Conservation (phyloP, 2,797 vertebrate species). For the Momotus momota region DNA sequence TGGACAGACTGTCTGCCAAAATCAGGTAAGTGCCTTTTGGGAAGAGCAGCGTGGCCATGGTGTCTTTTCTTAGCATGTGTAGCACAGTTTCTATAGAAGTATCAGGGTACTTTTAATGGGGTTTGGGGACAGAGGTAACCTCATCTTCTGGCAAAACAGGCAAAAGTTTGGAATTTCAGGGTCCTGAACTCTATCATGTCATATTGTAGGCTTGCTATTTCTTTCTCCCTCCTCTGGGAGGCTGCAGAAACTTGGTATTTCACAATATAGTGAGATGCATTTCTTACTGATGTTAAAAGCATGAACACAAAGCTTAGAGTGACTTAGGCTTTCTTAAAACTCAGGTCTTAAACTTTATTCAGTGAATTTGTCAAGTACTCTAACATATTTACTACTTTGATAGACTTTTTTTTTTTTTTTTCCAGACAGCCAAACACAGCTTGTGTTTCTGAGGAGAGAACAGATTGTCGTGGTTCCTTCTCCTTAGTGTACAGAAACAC, state of each 20-base stretch:
- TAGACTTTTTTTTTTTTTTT: conserved; percentile 64
- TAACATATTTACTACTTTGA: conserved; percentile 71
- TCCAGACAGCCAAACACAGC: conserved; percentile 74
- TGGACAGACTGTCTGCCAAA: not conserved
- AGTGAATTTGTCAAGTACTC: conserved; percentile 62
- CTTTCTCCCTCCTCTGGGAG: not conserved
- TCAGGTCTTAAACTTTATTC: conserved; percentile 29
- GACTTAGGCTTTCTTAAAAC: not conserved
- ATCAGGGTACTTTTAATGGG: not conserved
- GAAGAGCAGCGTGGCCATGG: not conserved
- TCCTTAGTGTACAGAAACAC: conserved; percentile 67
- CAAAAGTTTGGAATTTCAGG: not conserved
- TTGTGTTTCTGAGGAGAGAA: conserved; percentile 76
- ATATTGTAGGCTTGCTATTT: not conserved
- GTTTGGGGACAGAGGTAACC: not conserved
- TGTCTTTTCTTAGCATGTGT: not conserved
- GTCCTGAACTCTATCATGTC: not conserved
- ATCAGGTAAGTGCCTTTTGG: not conserved
- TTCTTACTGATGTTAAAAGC: not conserved
- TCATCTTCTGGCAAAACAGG: not conserved
- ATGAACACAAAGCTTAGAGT: not conserved
- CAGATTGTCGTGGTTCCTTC: conserved; percentile 67
- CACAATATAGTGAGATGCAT: not conserved
- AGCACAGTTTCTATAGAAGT: not conserved
- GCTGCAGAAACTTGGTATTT: not conserved